Conservation (phyloP, 1,140 invertebrate genomes). For the Paralvinella palmiformis region DNA sequence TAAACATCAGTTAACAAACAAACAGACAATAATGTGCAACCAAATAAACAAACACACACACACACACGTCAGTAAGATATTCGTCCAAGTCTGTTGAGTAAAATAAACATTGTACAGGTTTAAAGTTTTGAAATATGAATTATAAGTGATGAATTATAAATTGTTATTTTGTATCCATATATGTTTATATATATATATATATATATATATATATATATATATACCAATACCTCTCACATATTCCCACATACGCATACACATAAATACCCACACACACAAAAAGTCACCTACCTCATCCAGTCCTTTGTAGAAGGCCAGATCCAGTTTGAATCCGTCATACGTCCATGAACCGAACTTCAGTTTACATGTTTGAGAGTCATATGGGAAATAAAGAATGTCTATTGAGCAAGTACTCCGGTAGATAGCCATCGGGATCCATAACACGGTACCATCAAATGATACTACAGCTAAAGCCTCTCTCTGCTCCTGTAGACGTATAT, state of each 20-base stretch:
- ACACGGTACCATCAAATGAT: constrained; percentile 81
- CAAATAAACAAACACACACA: too few species aligned
- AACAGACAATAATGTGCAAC: too few species aligned
- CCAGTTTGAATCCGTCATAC: constrained; percentile 56
- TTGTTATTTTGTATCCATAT: neutral
- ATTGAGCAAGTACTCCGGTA: constrained; percentile 83
- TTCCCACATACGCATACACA: constrained; percentile 1
- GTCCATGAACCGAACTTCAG: constrained; percentile 60
- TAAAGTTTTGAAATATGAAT: too few species aligned
- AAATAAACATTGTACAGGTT: too few species aligned
- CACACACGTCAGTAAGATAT: too few species aligned
- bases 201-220: neutral
- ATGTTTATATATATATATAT: neutral
- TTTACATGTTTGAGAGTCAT: constrained; percentile 61
- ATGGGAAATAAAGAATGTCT: constrained; percentile 66
- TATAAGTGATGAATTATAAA: too few species aligned
- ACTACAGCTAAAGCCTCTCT: constrained; percentile 27
- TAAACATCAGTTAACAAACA: too few species aligned
- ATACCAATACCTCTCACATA: constrained; percentile 3
- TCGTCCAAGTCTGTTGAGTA: too few species aligned
- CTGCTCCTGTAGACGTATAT: constrained; percentile 25
- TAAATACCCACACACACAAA: constrained; percentile 1
- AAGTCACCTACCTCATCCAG: constrained; percentile 5
- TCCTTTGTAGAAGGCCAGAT: constrained; percentile 46
- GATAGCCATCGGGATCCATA: constrained; percentile 93